Evolutionary conservation across 2,113 vertebrate species (phyloP).

Genomic region (Gopherus evgoodei): DNA sequence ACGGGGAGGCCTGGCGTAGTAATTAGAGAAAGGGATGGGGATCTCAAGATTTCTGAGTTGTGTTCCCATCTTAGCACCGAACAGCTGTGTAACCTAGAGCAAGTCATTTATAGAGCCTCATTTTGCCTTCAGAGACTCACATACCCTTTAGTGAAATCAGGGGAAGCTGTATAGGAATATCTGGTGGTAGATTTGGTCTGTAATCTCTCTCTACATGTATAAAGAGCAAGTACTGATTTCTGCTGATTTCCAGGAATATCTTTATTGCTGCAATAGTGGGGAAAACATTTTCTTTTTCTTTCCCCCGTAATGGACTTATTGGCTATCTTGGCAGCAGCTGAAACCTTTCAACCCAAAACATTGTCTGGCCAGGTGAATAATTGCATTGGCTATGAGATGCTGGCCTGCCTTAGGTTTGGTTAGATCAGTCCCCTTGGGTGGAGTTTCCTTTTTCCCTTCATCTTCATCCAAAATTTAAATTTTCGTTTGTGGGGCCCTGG

Average conservation of each 20-base stretch:
- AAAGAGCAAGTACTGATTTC: not conserved
- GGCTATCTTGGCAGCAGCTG: not conserved
- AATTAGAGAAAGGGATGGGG: not conserved
- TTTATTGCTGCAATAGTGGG: not conserved
- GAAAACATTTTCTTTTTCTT: not conserved
- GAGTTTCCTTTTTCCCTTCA: not conserved
- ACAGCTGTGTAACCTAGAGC: not conserved
- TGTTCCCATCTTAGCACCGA: not conserved
- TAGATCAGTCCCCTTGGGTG: not conserved
- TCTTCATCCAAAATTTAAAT: not conserved
- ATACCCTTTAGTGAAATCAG: not conserved
- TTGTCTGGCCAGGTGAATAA: not conserved
- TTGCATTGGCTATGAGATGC: not conserved
- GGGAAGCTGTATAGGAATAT: not conserved
- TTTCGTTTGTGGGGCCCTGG: not conserved
- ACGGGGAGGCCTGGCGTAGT: rapidly evolving
- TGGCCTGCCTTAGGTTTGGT: not conserved
- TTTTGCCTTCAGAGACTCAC: not conserved
- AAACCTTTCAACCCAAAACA: not conserved
- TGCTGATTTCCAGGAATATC: not conserved
- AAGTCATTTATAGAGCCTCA: not conserved
- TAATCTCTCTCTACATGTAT: not conserved
- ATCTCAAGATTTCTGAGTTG: not conserved
- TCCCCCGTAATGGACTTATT: not conserved
- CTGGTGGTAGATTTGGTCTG: not conserved